Conservation (phyloP, 1,140 invertebrate species). For the Gerris buenoi region DNA sequence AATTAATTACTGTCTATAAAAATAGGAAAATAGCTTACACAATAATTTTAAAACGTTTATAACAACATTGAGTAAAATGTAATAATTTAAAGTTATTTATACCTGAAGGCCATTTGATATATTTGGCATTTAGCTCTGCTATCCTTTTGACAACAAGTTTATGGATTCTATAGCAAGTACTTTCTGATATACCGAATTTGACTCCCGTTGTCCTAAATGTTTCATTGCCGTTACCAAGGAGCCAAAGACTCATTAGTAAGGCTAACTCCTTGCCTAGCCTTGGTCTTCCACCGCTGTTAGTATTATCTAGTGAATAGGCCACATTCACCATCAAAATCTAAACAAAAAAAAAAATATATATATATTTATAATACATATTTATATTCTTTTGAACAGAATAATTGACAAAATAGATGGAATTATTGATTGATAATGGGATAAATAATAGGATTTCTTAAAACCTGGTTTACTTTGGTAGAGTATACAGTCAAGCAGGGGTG, state of each 20-base stretch:
- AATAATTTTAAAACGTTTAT: too few relatives aligned
- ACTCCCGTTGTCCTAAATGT: neutral
- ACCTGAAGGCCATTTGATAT: neutral
- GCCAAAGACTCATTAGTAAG: neutral
- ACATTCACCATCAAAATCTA: too few relatives aligned
- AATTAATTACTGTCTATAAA: neutral
- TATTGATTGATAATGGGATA: too few relatives aligned
- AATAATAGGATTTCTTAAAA: too few relatives aligned
- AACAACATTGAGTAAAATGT: too few relatives aligned
- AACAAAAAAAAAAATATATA: too few relatives aligned
- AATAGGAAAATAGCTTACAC: neutral
- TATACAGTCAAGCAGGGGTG: too few relatives aligned
- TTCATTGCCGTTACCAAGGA: neutral
- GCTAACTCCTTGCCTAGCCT: neutral
- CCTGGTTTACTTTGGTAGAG: too few relatives aligned
- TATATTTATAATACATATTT: too few relatives aligned
- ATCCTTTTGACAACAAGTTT: neutral
- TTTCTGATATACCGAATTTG: neutral
- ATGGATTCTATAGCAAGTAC: neutral
- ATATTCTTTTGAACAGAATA: too few relatives aligned
- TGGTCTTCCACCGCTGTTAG: neutral
- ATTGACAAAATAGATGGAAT: too few relatives aligned
- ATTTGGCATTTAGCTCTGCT: neutral
- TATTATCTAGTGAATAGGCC: too few relatives aligned
- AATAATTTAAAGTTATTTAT: neutral